Evolutionary conservation across 1,140 invertebrate genomes (phyloP).

Genomic region (Zaprionus inermis): DNA sequence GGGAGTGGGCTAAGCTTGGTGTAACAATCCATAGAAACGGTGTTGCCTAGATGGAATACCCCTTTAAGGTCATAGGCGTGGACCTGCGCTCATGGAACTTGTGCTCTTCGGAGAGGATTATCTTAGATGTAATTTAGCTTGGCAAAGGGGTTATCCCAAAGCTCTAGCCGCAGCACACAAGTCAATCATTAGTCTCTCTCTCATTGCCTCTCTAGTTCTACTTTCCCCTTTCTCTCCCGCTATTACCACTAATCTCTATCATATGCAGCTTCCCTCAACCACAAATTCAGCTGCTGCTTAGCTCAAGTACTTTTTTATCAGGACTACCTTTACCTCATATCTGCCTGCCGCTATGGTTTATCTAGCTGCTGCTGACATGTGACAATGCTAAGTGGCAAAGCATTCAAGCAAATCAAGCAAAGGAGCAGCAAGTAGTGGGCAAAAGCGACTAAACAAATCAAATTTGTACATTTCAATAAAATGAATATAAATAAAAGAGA

Average conservation of each 20-base stretch:
- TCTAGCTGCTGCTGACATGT: constrained; percentile 53
- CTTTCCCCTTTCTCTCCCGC: not conserved
- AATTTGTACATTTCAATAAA: constrained; percentile 61
- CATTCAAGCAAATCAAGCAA: not conserved
- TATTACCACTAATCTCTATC: not conserved
- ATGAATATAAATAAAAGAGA: constrained; percentile 32
- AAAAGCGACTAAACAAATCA: constrained; percentile 50
- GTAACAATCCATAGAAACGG: too few species aligned
- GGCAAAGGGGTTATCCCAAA: too few species aligned
- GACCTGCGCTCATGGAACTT: too few species aligned
- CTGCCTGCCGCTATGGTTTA: not conserved
- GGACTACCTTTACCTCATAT: too few species aligned
- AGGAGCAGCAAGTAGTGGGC: constrained; percentile 13
- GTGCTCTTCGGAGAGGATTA: too few species aligned
- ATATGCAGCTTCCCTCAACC: not conserved
- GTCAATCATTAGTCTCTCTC: too few species aligned
- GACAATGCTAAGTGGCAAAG: constrained; percentile 47
- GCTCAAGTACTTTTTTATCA: constrained; percentile 8
- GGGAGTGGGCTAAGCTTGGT: too few species aligned
- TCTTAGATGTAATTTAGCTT: too few species aligned
- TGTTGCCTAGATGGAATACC: too few species aligned
- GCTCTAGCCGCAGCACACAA: too few species aligned
- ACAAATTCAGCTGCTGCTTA: not conserved
- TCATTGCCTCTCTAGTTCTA: not conserved
- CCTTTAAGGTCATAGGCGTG: too few species aligned